A percentile compares a stretch with the other conserved stretches of the same genome.
These are phyloP conservation scores for Belgica antarctica DNA, from an alignment of 2,888 invertebrate species.

Conservation along the genomic window DNA sequence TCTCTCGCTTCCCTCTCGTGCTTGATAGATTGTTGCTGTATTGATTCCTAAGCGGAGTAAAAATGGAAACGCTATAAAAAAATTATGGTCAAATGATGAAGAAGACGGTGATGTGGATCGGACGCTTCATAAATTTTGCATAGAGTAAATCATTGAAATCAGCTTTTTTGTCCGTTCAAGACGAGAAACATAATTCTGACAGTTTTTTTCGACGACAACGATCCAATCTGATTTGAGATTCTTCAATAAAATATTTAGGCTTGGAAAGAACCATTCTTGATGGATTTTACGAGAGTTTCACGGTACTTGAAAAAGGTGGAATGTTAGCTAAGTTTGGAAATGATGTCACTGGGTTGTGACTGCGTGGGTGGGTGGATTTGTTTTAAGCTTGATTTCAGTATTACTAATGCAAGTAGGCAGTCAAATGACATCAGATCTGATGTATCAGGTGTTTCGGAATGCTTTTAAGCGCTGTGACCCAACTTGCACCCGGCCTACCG, in stretches of 20 bases:
- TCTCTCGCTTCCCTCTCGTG: background rate
- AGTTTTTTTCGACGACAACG: background rate
- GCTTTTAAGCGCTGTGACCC: no score
- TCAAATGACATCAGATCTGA: no score
- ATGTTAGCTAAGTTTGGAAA: background rate
- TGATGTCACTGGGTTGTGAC: no score
- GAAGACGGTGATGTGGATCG: constrained; percentile 12
- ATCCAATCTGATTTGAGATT: background rate
- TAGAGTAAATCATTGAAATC: background rate
- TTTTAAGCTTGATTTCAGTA: no score
- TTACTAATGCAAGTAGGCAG: no score
- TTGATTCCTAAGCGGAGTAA: background rate
- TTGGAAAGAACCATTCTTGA: background rate
- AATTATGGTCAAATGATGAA: constrained; percentile 20
- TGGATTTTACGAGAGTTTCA: background rate
- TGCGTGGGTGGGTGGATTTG: no score
- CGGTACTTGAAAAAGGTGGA: background rate
- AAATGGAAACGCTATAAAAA: constrained; percentile 19
- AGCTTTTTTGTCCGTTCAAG: background rate
- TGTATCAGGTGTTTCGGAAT: no score
- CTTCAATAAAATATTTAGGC: background rate
- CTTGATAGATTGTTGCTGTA: background rate
- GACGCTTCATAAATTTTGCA: constrained; percentile 21
- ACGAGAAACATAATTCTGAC: constrained; percentile 8
- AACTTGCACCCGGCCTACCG: no score